A percentile compares a stretch with the other conserved stretches of the same genome.
Evolutionary conservation across 2,888 invertebrate genomes (phyloP).

Genomic region (Lepidonotus clava): DNA sequence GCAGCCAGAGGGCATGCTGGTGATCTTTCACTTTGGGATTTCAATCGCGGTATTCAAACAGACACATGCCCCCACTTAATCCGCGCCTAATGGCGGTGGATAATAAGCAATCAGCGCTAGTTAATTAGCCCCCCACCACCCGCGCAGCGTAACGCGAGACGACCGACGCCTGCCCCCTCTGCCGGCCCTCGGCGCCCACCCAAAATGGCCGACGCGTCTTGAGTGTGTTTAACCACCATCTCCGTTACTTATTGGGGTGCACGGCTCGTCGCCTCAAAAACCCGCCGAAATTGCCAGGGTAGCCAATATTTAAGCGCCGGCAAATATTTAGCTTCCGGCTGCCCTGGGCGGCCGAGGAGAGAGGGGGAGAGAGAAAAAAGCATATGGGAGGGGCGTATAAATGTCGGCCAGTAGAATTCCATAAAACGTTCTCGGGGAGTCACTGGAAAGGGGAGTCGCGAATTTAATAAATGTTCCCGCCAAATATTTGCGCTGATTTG

Average conservation of each 20-base stretch:
- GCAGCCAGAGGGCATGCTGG: too few relatives aligned
- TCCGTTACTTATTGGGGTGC: slow-evolving; percentile 50
- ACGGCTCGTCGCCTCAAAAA: slow-evolving; percentile 12
- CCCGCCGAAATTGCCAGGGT: slow-evolving; percentile 33
- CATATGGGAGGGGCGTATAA: neutral
- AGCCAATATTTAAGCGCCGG: slow-evolving; percentile 47
- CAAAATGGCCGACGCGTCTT: neutral
- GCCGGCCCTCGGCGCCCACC: neutral
- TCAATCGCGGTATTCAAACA: neutral
- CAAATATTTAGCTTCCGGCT: slow-evolving; percentile 48
- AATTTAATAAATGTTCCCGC: slow-evolving; percentile 47
- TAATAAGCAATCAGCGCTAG: slow-evolving; percentile 36
- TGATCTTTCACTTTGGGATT: too few relatives aligned
- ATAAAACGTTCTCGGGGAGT: slow-evolving; percentile 33
- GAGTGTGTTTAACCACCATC: slow-evolving; percentile 11
- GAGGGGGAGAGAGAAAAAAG: neutral
- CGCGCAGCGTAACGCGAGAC: neutral
- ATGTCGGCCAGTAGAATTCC: slow-evolving; percentile 25
- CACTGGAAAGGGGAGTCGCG: neutral
- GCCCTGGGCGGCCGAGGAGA: slow-evolving; percentile 31
- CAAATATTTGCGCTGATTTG: slow-evolving; percentile 54
- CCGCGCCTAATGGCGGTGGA: neutral
- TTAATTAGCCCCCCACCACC: slow-evolving; percentile 4
- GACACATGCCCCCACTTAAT: slow-evolving; percentile 49
- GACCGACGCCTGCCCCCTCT: neutral